Base-by-base conservation (phyloP, 2,797 vertebrate genomes). In the Helostoma temminkii region DNA sequence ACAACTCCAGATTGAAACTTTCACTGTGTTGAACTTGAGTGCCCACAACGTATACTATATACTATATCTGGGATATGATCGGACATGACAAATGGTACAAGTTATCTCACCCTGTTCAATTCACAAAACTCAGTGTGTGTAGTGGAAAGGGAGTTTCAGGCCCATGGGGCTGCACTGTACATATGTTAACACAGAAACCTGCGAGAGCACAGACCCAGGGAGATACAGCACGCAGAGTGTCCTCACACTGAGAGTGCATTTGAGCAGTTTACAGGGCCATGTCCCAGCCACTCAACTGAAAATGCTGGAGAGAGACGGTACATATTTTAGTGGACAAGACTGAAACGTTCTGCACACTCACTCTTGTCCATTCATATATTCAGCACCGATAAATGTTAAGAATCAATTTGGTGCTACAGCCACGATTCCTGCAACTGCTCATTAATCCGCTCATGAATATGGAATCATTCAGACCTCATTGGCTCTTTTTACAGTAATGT, bases 381-480 rank as follows among this genome's bases (percentile, higher is more conserved):
- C 84, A 74, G 53, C 69, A 26, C 81, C 82, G 82, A 88, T 86
- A 85, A 91, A 89, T 86, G 89, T 85, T 77, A 67, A 75, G 84
- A 91, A 91, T 87, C 87, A 88, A 90, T 91, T 91, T 90, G 61
- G 80, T 52, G 56, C 62, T 28, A 75, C 84, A 78, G 85, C 87
- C 83, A 80, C 50, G 52, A 73, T 83, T 65, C 62, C 63, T 66
- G 54, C 49, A 63, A 77, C 83, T 74, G 66, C 82, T 88, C 88
- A 93, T 91, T 93, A 92, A 89, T 81, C 73, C 71, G 21, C 79
- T 91, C 74, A 78, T 88, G 82, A 92, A 88, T 85, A 91, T 84
- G 89, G 79, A 88, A 87, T 87, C 74, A 58, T 60, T 88, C 86
- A 80, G 86, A 88, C 81, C 76, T 78, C 78, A 59, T 61, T 82